Conservation (phyloP, 2,113 vertebrate genomes). For the Gymnocephalus cernua region DNA sequence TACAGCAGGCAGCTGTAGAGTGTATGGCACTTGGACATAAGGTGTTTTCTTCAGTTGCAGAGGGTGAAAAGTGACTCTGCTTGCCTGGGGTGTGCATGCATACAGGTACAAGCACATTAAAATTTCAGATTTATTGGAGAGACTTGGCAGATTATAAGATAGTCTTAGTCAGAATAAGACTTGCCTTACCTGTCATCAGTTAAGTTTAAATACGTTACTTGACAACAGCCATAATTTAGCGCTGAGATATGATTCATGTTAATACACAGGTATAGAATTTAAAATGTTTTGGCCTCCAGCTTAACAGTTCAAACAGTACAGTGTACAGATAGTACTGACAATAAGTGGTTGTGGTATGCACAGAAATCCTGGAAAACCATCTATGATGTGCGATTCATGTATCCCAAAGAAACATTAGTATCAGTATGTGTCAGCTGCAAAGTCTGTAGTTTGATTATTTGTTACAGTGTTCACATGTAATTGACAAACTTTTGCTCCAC, state of each 20-base stretch:
- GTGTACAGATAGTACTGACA: not conserved
- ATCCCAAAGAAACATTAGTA: no score
- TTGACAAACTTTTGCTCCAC: no score
- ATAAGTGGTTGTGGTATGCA: not conserved
- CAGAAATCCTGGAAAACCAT: not conserved
- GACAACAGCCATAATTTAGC: conserved; percentile 29
- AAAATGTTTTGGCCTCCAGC: not conserved
- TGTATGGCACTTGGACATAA: not conserved
- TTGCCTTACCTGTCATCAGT: conserved; percentile 41
- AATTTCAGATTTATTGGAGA: conserved; percentile 35
- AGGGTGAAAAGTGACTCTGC: conserved; percentile 31
- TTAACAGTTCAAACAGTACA: not conserved
- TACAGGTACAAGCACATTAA: conserved; percentile 15
- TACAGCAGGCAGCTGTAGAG: conserved; percentile 16
- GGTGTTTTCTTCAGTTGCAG: conserved; percentile 14
- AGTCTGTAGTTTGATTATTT: no score
- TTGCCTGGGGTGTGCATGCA: conserved; percentile 38
- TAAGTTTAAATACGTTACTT: conserved; percentile 4
- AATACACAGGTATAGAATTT: not conserved
- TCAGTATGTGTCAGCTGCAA: no score
- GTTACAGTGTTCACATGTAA: no score
- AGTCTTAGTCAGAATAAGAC: conserved; percentile 2
- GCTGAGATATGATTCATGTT: conserved; percentile 8
- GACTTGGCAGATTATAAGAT: conserved; percentile 34
- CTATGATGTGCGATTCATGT: not conserved